Evolutionary conservation across 2,888 invertebrate genomes (phyloP).

Genomic region (Acleris literana): DNA sequence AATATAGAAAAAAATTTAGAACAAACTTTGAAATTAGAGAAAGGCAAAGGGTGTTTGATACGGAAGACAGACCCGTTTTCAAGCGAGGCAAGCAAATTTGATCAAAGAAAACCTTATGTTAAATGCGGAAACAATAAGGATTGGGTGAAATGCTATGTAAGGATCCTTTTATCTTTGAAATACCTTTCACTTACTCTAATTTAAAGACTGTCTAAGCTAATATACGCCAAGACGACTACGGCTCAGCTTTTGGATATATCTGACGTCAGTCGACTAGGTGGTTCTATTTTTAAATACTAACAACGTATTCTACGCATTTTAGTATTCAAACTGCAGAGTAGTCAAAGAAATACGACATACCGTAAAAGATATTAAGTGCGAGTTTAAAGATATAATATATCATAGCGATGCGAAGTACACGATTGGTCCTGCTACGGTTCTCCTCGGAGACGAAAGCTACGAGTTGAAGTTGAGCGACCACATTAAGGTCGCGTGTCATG

Average conservation of each 20-base stretch:
- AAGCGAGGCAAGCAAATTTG: slow-evolving; percentile 39
- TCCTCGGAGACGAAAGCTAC: slow-evolving; percentile 71
- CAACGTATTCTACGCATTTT: slow-evolving; percentile 26
- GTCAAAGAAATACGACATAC: slow-evolving; percentile 53
- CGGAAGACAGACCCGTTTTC: slow-evolving; percentile 45
- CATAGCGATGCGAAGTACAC: slow-evolving; percentile 85
- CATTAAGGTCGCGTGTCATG: slow-evolving; percentile 86
- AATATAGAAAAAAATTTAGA: no score
- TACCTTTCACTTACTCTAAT: no score
- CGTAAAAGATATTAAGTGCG: slow-evolving; percentile 68
- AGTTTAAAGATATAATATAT: slow-evolving; percentile 88
- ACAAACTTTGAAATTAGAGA: no score
- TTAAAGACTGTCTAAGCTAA: no score
- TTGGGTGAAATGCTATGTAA: slow-evolving; percentile 48
- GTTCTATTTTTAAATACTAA: no score
- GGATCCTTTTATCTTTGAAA: not conserved
- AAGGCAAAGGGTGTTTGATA: slow-evolving; percentile 16
- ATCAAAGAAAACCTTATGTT: slow-evolving; percentile 39
- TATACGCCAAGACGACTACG: no score
- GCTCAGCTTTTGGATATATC: no score
- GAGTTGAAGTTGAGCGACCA: slow-evolving; percentile 87
- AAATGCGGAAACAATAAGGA: slow-evolving; percentile 41
- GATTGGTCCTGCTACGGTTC: slow-evolving; percentile 82
- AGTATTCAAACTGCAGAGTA: slow-evolving; percentile 78
- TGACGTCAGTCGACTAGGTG: no score